phyloP scores from a whole-genome alignment of 2,888 invertebrate species.

The Thysanoteuthis rhombus region DNA sequence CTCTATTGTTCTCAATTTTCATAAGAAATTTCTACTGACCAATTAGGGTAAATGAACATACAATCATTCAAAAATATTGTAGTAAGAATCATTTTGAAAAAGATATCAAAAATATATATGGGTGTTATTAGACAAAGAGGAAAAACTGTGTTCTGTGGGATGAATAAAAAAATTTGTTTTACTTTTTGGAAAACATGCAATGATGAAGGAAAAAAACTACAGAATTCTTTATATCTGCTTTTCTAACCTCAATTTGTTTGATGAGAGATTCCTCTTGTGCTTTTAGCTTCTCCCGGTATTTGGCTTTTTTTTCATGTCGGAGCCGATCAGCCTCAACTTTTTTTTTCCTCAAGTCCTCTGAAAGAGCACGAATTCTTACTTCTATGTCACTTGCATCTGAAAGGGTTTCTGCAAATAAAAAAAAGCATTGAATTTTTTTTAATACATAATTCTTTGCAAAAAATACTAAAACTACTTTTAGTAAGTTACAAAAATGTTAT shows the following conservation, averaged over 20 bases:
- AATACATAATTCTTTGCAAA: background rate
- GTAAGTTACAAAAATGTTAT: background rate
- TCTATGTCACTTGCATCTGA: slow-evolving; percentile 72
- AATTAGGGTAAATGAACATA: too few relatives aligned
- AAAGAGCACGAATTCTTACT: slow-evolving; percentile 69
- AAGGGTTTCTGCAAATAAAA: slow-evolving; percentile 64
- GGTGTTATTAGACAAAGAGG: too few relatives aligned
- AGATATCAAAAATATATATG: too few relatives aligned
- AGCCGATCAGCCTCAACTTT: slow-evolving; percentile 70
- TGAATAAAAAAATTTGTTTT: too few relatives aligned
- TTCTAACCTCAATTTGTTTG: slow-evolving; percentile 70
- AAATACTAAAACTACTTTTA: background rate
- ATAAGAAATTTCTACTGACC: too few relatives aligned
- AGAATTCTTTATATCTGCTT: background rate
- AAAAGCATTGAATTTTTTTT: background rate
- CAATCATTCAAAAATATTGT: too few relatives aligned
- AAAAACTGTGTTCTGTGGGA: too few relatives aligned
- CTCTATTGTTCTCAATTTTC: too few relatives aligned
- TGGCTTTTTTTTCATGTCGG: slow-evolving; percentile 69
- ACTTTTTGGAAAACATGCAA: too few relatives aligned
- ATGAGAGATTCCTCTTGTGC: slow-evolving; percentile 70
- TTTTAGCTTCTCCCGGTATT: slow-evolving; percentile 69
- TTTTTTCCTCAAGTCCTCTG: slow-evolving; percentile 70
- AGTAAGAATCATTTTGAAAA: too few relatives aligned
- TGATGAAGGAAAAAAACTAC: too few relatives aligned